Conservation (phyloP, 2,113 vertebrate species). For the Phocoena phocoena region DNA sequence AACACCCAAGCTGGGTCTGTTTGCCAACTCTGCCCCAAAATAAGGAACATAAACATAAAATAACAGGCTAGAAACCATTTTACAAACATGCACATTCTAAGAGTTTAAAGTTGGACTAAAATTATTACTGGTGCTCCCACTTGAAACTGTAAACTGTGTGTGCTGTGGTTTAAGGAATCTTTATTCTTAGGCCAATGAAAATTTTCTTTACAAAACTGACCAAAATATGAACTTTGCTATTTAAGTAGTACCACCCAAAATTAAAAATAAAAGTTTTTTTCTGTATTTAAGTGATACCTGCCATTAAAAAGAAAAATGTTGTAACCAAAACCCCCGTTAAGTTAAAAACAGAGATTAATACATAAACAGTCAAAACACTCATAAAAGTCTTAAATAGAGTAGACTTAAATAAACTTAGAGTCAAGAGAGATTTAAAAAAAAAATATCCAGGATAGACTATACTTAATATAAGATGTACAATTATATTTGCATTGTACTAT, state of each 20-base stretch:
- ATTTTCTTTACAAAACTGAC: not conserved
- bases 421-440: not conserved
- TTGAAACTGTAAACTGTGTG: conserved; percentile 8
- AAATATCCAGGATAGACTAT: not conserved
- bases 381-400: not conserved
- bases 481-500: not conserved
- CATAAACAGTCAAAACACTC: not conserved
- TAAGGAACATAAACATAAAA: not conserved
- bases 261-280: conserved; percentile 13
- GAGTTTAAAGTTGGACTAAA: not conserved
- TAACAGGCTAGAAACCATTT: not conserved
- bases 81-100: not conserved
- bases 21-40: not conserved
- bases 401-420: conserved; percentile 34
- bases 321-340: not conserved
- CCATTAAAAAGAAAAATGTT: not conserved
- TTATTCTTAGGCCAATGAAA: conserved; percentile 31
- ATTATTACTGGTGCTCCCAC: conserved; percentile 20
- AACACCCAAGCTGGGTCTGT: not conserved
- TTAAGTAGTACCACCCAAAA: conserved; percentile 30
- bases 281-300: conserved; percentile 7
- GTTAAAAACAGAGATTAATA: conserved; percentile 29
- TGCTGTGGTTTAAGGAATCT: not conserved
- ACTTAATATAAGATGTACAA: not conserved
- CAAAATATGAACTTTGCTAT: conserved; percentile 36